These are phyloP conservation scores for Oophaga pumilio DNA, from an alignment of 2,113 vertebrate species.

Conservation along the genomic window DNA sequence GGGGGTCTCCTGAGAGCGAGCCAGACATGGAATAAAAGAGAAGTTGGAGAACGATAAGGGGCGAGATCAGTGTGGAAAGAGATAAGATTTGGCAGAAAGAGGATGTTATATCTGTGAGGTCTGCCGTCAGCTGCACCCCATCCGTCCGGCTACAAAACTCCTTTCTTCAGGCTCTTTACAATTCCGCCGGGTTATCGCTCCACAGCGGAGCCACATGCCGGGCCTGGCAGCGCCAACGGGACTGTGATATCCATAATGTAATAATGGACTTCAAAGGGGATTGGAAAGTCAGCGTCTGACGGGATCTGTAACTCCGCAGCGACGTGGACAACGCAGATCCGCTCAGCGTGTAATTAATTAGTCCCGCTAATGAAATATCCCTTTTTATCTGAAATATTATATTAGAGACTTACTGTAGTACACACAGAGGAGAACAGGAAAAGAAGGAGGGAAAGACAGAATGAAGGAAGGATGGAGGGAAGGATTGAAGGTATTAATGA, in stretches of 20 bases:
- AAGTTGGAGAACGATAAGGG: slow-evolving; percentile 26
- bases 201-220: slow-evolving; percentile 9
- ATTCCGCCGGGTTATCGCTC: slow-evolving; percentile 28
- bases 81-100: slow-evolving; percentile 40
- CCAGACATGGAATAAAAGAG: background rate
- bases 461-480: too few species aligned
- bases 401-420: background rate
- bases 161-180: slow-evolving; percentile 15
- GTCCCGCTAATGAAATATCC: background rate
- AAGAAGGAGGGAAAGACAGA: too few species aligned
- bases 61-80: slow-evolving; percentile 15
- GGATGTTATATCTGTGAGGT: slow-evolving; percentile 23
- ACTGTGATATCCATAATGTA: slow-evolving; percentile 9
- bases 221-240: background rate
- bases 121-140: background rate
- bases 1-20: background rate
- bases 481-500: too few species aligned
- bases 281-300: background rate
- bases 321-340: background rate
- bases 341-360: background rate
- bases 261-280: slow-evolving; percentile 2
- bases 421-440: background rate
- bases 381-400: background rate
- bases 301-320: background rate
- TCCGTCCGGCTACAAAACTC: background rate